Percentiles rank a stretch among this genome's conserved stretches.
Conservation (phyloP, 1,140 invertebrate species). For the Brachionus rubens region DNA sequence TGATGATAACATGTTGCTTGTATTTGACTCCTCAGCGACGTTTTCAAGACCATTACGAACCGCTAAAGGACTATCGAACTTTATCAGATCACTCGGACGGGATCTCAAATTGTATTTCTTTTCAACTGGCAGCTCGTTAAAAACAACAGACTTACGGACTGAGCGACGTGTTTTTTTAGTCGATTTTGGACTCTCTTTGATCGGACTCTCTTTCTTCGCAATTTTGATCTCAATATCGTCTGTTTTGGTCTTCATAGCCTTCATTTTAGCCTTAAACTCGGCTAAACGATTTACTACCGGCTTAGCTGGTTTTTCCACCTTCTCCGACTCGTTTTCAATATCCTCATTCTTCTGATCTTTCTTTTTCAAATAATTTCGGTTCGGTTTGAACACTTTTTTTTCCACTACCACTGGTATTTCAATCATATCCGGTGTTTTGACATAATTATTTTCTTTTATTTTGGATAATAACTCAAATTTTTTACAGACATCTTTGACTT, state of each 20-base stretch:
- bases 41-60: not conserved
- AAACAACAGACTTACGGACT: not conserved
- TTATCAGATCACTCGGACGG: constrained; percentile 38
- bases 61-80: constrained; percentile 26
- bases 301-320: not conserved
- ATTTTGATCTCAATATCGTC: constrained; percentile 13
- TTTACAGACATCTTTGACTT: constrained; percentile 14
- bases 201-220: not conserved
- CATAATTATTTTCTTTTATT: constrained; percentile 13
- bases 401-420: not conserved
- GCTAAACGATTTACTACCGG: not conserved
- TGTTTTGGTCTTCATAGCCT: constrained; percentile 13
- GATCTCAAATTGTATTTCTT: constrained; percentile 42
- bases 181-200: not conserved
- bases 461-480: constrained; percentile 10
- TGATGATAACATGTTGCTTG: not conserved
- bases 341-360: constrained; percentile 34
- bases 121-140: not conserved
- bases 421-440: not conserved
- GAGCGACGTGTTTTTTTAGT: not conserved
- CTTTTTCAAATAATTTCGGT: constrained; percentile 24
- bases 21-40: not conserved
- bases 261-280: constrained; percentile 39
- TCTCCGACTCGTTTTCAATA: not conserved
- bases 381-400: not conserved